These are phyloP conservation scores for Drosophila neocordata DNA, from an alignment of 1,140 invertebrate species.

Conservation along the genomic window DNA sequence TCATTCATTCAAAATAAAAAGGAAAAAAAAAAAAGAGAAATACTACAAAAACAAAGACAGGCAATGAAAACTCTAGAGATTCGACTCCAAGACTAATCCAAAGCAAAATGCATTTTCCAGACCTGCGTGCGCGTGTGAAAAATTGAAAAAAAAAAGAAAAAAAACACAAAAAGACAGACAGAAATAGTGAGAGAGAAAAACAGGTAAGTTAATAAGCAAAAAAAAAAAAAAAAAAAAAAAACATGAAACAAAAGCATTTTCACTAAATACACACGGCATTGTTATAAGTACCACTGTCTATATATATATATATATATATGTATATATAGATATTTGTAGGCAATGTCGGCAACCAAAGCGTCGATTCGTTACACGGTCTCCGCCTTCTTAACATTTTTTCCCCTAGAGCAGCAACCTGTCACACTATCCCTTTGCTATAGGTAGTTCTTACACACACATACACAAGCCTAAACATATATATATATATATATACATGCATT, in stretches of 20 bases:
- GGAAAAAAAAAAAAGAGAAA: too few species aligned
- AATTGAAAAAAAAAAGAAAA: constrained; percentile 49
- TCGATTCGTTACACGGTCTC: constrained; percentile 49
- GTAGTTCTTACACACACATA: constrained; percentile 23
- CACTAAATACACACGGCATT: constrained; percentile 70
- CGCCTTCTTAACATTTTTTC: constrained; percentile 23
- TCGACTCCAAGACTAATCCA: constrained; percentile 52
- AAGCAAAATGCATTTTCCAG: constrained; percentile 67
- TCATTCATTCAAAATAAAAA: too few species aligned
- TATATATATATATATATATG: not conserved
- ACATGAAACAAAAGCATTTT: constrained; percentile 60
- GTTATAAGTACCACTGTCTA: constrained; percentile 29
- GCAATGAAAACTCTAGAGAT: constrained; percentile 34
- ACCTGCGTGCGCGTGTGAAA: constrained; percentile 67
- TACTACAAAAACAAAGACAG: constrained; percentile 33
- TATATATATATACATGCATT: not conserved
- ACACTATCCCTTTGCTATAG: constrained; percentile 25
- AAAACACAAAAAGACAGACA: not conserved
- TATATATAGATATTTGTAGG: not conserved
- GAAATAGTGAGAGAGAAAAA: constrained; percentile 43
- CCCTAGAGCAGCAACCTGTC: constrained; percentile 18
- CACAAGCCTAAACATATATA: constrained; percentile 1
- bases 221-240: constrained; percentile 2
- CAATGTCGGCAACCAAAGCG: not conserved
- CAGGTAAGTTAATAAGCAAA: constrained; percentile 77